Conservation (phyloP, 2,888 invertebrate species). For the Melanophora roralis region DNA sequence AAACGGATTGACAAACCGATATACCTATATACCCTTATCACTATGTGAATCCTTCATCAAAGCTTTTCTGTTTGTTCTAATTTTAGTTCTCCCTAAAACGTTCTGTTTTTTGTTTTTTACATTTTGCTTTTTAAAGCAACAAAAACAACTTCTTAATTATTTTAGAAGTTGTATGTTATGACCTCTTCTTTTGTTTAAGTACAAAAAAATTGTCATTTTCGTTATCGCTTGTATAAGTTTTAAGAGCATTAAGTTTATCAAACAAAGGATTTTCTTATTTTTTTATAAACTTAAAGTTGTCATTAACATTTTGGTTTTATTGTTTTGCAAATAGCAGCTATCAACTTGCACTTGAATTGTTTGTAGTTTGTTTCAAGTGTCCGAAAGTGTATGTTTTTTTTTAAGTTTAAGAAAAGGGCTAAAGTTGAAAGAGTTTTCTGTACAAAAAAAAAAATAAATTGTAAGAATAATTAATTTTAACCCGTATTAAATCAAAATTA, state of each 20-base stretch:
- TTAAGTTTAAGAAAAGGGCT: not conserved
- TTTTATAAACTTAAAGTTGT: constrained; percentile 40
- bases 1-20: no score
- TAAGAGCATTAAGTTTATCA: constrained; percentile 2
- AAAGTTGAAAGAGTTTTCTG: not conserved
- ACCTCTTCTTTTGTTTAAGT: constrained; percentile 9
- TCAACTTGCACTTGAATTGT: not conserved
- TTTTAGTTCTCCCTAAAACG: no score
- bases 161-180: constrained; percentile 27
- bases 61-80: no score
- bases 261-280: not conserved
- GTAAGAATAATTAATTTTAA: no score
- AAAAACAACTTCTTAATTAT: constrained; percentile 11
- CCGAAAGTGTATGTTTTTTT: not conserved
- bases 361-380: not conserved
- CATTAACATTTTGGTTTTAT: constrained; percentile 41
- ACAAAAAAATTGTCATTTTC: not conserved
- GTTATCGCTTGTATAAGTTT: not conserved
- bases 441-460: no score
- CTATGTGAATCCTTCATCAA: no score
- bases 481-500: no score
- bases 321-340: constrained; percentile 7
- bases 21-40: no score
- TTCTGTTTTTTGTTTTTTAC: not conserved
- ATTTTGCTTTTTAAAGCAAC: not conserved